Base-by-base conservation (phyloP, 2,113 vertebrate species). In the Macrotus californicus region DNA sequence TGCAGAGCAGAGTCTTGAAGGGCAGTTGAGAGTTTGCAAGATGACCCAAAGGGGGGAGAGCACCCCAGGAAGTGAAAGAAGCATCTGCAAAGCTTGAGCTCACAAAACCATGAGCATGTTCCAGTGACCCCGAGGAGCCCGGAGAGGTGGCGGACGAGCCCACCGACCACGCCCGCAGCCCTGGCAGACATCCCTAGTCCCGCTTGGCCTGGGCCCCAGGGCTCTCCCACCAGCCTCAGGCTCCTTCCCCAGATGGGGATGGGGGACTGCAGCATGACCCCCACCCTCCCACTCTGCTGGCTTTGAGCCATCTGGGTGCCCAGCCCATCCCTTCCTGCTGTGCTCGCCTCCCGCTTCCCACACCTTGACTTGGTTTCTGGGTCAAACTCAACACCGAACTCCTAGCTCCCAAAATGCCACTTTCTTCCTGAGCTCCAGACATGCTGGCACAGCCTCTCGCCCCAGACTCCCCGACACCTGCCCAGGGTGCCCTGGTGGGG, bases 151-250 rank as follows among this genome's bases (percentile, higher is more conserved):
- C 10, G 0, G 12, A 29, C 7, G 31, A 0, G 0, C 9, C 34
- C 3, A 5, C 18, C 22, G 6, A 26, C 43, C 8, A 15, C 0
- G 1, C 2, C 41, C 21, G 4, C 2, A 12, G 24, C 13, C n/a
- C 66, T 3, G 29, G 50, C 34, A 96, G 83, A 7, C 66, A 46
- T 16, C 10, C 18, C 48, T 80, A 15, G 39, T 77, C 59, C 18
- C 18, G 3, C 87, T 4, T 0, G 0, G 41, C 52, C 34, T 39
- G 2, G 0, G 75, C 36, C 19, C 9, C 56, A 56, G 56, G 48
- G 76, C 79, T 18, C 69, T 29, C 26, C 2, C 24, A 29, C 7
- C n/a, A 18, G 18, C 41, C 36, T 36, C 5, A 4, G 70, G 16
- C 9, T 61, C 77, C 66, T 36, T 41, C 77, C 39, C 21, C 18